phyloP scores from a whole-genome alignment of 1,140 invertebrate genomes.

The Heliconius hermathena region DNA sequence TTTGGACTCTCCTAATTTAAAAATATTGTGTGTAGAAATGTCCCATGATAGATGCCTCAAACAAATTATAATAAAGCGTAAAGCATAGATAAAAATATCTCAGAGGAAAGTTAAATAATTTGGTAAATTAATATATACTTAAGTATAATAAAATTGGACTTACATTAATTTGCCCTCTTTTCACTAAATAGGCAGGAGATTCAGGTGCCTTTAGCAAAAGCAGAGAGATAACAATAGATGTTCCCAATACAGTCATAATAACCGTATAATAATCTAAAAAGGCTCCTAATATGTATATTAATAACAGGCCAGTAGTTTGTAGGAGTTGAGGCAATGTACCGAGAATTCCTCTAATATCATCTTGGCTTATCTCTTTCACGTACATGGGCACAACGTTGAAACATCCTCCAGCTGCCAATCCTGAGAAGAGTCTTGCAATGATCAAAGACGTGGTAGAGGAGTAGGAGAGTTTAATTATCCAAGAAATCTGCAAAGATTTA shows the following conservation, averaged over 20 bases:
- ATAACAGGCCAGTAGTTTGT: slow-evolving; percentile 43
- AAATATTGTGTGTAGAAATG: too few species aligned
- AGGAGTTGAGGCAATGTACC: slow-evolving; percentile 40
- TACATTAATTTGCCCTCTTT: slow-evolving; percentile 54
- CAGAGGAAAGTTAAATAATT: too few species aligned
- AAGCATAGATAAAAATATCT: too few species aligned
- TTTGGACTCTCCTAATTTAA: too few species aligned
- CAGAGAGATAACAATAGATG: slow-evolving; percentile 42
- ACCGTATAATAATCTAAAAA: slow-evolving; percentile 74
- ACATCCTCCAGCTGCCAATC: slow-evolving; percentile 44
- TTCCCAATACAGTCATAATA: slow-evolving; percentile 40
- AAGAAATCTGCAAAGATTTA: slow-evolving; percentile 32
- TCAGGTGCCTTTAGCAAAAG: slow-evolving; percentile 53
- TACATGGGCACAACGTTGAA: slow-evolving; percentile 44
- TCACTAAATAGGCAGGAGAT: slow-evolving; percentile 57
- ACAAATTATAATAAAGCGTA: too few species aligned
- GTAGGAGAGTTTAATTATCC: slow-evolving; percentile 34
- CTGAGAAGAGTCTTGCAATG: slow-evolving; percentile 31
- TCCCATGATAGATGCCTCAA: too few species aligned
- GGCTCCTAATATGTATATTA: slow-evolving; percentile 83
- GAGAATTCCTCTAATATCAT: slow-evolving; percentile 43
- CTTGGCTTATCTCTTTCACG: slow-evolving; percentile 49
- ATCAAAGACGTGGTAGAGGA: slow-evolving; percentile 29
- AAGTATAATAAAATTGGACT: slow-evolving; percentile 15
- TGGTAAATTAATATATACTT: too few species aligned